These are phyloP conservation scores for Acrobeloides nanus DNA, from an alignment of 2,888 invertebrate species.

Conservation along the genomic window DNA sequence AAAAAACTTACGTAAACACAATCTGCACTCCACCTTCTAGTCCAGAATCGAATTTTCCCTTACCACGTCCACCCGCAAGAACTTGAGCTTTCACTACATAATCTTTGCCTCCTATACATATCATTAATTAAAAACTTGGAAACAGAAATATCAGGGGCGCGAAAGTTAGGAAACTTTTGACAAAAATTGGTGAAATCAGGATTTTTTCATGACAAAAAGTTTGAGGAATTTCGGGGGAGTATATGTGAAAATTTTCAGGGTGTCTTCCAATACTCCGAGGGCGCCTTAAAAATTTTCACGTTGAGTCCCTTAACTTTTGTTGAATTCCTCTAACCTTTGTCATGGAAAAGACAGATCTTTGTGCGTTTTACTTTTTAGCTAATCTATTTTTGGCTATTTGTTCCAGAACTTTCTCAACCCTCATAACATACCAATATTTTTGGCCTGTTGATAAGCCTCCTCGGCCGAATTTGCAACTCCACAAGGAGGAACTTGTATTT, in stretches of 20 bases:
- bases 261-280: no score
- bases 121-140: no score
- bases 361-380: no score
- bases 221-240: no score
- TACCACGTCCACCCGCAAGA: conserved; percentile 91
- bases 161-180: background rate
- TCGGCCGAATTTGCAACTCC: conserved; percentile 47
- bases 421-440: conserved; percentile 37
- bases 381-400: no score
- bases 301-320: no score
- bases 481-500: conserved; percentile 48
- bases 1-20: conserved; percentile 73
- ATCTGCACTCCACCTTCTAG: conserved; percentile 97
- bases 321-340: no score
- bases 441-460: conserved; percentile 37
- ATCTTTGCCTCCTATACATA: conserved; percentile 45
- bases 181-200: background rate
- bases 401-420: background rate
- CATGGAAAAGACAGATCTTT: no score
- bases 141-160: no score
- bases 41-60: conserved; percentile 90
- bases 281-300: no score
- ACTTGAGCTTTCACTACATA: conserved; percentile 63
- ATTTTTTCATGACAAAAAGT: conserved; percentile 1
- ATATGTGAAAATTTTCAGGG: no score